A percentile compares a stretch with the other conserved stretches of the same genome.
These are phyloP conservation scores for Eilema caniola DNA, from an alignment of 2,888 invertebrate genomes.

Conservation along the genomic window DNA sequence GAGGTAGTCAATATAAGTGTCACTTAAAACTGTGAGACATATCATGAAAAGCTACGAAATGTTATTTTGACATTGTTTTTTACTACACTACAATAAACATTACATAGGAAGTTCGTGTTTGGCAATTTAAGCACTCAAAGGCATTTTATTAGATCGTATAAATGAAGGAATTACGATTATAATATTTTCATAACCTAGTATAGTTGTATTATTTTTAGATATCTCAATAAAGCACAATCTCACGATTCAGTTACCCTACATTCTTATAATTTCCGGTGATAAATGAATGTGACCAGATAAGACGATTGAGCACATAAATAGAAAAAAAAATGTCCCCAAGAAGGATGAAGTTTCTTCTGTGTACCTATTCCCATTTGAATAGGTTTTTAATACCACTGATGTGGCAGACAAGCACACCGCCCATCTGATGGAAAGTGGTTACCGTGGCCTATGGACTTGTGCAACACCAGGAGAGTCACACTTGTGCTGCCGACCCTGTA, in stretches of 20 bases:
- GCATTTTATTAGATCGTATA: slow-evolving; percentile 29
- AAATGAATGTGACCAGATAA: neutral
- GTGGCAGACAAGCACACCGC: too few relatives aligned
- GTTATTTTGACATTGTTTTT: too few relatives aligned
- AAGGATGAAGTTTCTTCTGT: neutral
- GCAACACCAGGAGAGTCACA: too few relatives aligned
- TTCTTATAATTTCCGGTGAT: slow-evolving; percentile 12
- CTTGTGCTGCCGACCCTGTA: too few relatives aligned
- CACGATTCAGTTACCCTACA: slow-evolving; percentile 2
- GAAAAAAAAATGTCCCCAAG: neutral
- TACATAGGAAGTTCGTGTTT: slow-evolving; percentile 23
- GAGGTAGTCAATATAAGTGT: too few relatives aligned
- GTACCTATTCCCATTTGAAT: too few relatives aligned
- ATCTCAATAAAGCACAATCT: neutral
- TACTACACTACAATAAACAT: neutral
- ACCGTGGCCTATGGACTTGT: too few relatives aligned
- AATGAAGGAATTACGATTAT: slow-evolving; percentile 41
- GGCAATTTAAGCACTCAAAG: slow-evolving; percentile 28
- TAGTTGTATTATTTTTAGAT: neutral
- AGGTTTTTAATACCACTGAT: too few relatives aligned
- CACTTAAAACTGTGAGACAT: too few relatives aligned
- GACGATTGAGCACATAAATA: neutral
- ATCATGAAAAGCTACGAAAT: too few relatives aligned
- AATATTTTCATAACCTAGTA: neutral
- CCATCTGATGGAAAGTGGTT: too few relatives aligned